Percentiles rank a stretch among this genome's conserved stretches.
These are phyloP conservation scores for Drosophila albomicans DNA, from an alignment of 1,140 invertebrate species.

Conservation along the genomic window DNA sequence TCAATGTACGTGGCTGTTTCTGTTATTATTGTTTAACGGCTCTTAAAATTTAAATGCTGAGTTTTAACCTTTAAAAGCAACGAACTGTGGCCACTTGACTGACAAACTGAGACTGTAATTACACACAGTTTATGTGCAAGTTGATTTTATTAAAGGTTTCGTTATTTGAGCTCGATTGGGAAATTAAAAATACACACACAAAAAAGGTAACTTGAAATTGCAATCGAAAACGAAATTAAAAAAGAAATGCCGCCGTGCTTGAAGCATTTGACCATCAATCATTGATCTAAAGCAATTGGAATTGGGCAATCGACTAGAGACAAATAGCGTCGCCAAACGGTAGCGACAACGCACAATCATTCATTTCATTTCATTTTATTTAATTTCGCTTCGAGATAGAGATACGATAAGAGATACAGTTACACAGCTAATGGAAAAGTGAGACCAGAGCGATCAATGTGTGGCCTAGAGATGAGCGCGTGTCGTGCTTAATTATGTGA, in stretches of 20 bases:
- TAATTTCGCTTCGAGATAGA: neutral
- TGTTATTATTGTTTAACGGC: conserved; percentile 51
- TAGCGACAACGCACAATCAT: conserved; percentile 61
- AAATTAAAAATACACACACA: conserved; percentile 12
- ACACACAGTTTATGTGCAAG: conserved; percentile 32
- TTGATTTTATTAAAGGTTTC: conserved; percentile 62
- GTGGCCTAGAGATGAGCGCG: conserved; percentile 5
- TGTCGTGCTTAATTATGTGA: neutral
- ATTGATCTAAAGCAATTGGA: conserved; percentile 60
- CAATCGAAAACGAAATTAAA: conserved; percentile 32
- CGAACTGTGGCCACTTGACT: conserved; percentile 40
- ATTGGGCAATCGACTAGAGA: conserved; percentile 57
- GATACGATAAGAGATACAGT: conserved; percentile 7
- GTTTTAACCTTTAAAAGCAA: conserved; percentile 76
- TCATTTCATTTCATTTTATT: conserved; percentile 21
- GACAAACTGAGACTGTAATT: conserved; percentile 43
- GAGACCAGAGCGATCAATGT: neutral
- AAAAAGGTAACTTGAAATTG: conserved; percentile 2
- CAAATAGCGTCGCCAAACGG: conserved; percentile 60
- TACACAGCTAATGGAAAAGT: conserved; percentile 3
- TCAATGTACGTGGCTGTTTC: conserved; percentile 43
- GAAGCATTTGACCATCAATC: conserved; percentile 51
- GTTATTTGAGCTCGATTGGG: conserved; percentile 40
- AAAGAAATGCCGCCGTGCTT: conserved; percentile 56
- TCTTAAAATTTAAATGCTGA: conserved; percentile 72